Evolutionary conservation across 2,797 vertebrate species (phyloP).

Genomic region (Typhlichthys subterraneus): DNA sequence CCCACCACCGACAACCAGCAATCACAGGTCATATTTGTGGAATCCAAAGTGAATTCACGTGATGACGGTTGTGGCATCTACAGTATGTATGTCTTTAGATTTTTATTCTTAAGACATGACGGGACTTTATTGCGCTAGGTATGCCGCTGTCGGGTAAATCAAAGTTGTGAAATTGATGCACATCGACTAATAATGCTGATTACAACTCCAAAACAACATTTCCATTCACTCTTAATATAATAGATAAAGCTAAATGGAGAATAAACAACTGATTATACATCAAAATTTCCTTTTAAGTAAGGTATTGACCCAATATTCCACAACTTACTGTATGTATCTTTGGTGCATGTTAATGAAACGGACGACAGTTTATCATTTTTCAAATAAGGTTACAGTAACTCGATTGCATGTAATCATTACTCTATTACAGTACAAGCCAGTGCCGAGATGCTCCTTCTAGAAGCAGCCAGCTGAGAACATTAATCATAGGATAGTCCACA

Average conservation of each 20-base stretch:
- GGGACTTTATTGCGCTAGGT: constrained; percentile 5
- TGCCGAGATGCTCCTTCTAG: constrained; percentile 35
- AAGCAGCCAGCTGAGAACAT: constrained; percentile 48
- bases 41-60: constrained; percentile 77
- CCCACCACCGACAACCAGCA: constrained; percentile 69
- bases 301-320: not conserved
- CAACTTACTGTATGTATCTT: not conserved
- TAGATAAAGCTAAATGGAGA: no score
- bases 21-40: constrained; percentile 81
- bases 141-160: constrained; percentile 7
- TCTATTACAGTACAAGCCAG: constrained; percentile 4
- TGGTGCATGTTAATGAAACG: not conserved
- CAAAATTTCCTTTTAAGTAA: no score
- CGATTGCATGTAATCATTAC: not conserved
- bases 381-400: not conserved
- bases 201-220: not conserved
- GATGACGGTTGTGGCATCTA: constrained; percentile 49
- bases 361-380: not conserved
- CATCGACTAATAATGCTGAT: not conserved
- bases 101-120: not conserved
- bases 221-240: not conserved
- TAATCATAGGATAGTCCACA: constrained; percentile 57
- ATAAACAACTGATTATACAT: no score
- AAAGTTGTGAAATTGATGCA: not conserved
- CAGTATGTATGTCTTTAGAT: constrained; percentile 42